A percentile compares a stretch with the other conserved stretches of the same genome.
phyloP scores from a whole-genome alignment of 2,113 vertebrate genomes.

The Strix aluco region DNA sequence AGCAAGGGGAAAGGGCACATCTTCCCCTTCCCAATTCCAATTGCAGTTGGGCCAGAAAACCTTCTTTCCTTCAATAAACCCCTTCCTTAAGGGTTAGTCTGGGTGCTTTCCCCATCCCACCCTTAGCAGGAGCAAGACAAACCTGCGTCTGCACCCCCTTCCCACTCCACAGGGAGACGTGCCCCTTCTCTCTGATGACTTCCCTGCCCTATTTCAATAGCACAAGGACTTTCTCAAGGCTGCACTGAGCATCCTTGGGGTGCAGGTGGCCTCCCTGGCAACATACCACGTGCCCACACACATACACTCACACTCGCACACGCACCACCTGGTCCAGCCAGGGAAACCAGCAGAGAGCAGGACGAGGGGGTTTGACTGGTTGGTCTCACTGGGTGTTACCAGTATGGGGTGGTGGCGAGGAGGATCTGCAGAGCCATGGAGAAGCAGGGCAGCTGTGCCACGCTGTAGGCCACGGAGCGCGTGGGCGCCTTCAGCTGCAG shows the following conservation, averaged over 20 bases:
- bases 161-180: not conserved
- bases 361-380: not conserved
- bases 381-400: not conserved
- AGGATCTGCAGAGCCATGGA: constrained; percentile 95
- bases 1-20: not conserved
- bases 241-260: not conserved
- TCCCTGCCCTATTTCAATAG: not conserved
- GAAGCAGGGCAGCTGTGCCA: constrained; percentile 89
- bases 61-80: not conserved
- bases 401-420: constrained; percentile 63
- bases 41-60: not conserved
- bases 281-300: not conserved
- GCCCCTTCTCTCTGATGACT: not conserved
- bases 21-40: not conserved
- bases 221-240: not conserved
- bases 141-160: not conserved
- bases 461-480: constrained; percentile 84
- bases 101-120: not conserved
- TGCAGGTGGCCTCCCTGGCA: not conserved
- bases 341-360: not conserved
- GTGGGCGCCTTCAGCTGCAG: constrained; percentile 79
- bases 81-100: fast-evolving
- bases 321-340: fast-evolving
- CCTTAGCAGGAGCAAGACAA: not conserved
- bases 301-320: not conserved